A percentile compares a stretch with the other conserved stretches of the same genome.
phyloP scores from a whole-genome alignment of 2,113 vertebrate species.

The Apistogramma diplotaenia region DNA sequence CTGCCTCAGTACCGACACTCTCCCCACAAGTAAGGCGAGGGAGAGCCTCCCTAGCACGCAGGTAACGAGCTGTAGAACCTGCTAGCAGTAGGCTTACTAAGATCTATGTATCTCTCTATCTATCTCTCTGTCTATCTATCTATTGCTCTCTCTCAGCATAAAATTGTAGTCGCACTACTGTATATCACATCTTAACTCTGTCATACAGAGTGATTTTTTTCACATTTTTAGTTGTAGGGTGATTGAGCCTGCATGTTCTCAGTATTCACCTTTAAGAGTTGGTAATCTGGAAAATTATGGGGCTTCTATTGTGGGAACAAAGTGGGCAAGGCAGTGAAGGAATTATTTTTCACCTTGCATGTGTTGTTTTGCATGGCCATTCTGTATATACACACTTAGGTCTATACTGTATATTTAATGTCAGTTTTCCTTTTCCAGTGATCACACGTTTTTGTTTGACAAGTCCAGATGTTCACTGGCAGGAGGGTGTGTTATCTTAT shows the following conservation, averaged over 20 bases:
- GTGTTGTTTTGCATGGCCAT: conserved; percentile 14
- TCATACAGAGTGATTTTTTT: background rate
- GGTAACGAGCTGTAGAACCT: conserved; percentile 80
- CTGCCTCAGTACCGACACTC: conserved; percentile 95
- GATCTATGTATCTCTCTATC: conserved; percentile 16
- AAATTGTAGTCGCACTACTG: background rate
- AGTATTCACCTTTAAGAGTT: background rate
- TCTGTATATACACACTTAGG: background rate
- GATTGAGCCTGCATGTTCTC: conserved; percentile 11
- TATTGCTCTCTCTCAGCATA: background rate
- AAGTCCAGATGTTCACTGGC: too few species aligned
- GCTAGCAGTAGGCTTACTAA: conserved; percentile 10
- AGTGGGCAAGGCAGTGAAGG: background rate
- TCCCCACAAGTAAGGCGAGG: conserved; percentile 92
- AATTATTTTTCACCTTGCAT: conserved; percentile 8
- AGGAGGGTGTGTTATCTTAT: background rate
- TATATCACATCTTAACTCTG: background rate
- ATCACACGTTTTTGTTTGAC: background rate
- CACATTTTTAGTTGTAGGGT: background rate
- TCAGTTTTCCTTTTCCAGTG: background rate
- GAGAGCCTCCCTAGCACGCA: conserved; percentile 84
- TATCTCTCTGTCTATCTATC: conserved; percentile 6
- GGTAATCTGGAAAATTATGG: background rate
- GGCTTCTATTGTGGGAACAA: background rate
- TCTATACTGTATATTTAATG: background rate